Evolutionary conservation across 2,113 vertebrate genomes (phyloP), one percentile per base, ranked within the genome.

Genomic region (Galemys pyrenaicus): DNA sequence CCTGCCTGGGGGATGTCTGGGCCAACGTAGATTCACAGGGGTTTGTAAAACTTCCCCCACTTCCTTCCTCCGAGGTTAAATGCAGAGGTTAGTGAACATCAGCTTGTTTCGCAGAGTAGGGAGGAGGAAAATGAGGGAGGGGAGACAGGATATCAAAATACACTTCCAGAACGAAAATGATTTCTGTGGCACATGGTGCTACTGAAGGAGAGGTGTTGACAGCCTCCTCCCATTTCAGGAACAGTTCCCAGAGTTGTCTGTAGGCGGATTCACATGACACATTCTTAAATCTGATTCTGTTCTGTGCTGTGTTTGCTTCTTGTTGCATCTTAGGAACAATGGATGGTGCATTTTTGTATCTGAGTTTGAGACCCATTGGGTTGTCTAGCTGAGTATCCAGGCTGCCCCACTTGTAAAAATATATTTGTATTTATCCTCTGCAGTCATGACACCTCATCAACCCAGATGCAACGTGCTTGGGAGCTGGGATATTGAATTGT

Each of bases 221-320:
- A 96, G 83, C 94, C 92, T 96, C 93, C 95, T 96, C 87, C 92
- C 93, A n/a, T 85, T 87, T 87, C 89, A 92, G 93, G 92, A 97
- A 96, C 84, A n/a, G 89, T 71, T 96, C 89, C 94, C 93, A 30
- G 95, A 79, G 67, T 67, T 39, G 91, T 96, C 93, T 32, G 96
- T 84, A 71, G 97, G 96, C 62, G 93, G 90, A 84, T 90, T 93
- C 95, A 85, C 95, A 92, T 79, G 96, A 95, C 93, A 79, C 93
- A 94, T 86, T 54, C 94, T 96, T 83, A 87, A 96, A 86, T 77
- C 71, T 49, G 70, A 3, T 74, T 94, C 91, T 73, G 30, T 87
- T 87, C 95, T 85, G 86, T 37, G 88, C 79, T 73, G 54, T 49
- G 82, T 83, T 79, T 91, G 95, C 74, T 89, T 62, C 94, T 87